A percentile compares a stretch with the other conserved stretches of the same genome.
Conservation (phyloP, 2,113 vertebrate genomes). For the Corythaeola cristata region DNA sequence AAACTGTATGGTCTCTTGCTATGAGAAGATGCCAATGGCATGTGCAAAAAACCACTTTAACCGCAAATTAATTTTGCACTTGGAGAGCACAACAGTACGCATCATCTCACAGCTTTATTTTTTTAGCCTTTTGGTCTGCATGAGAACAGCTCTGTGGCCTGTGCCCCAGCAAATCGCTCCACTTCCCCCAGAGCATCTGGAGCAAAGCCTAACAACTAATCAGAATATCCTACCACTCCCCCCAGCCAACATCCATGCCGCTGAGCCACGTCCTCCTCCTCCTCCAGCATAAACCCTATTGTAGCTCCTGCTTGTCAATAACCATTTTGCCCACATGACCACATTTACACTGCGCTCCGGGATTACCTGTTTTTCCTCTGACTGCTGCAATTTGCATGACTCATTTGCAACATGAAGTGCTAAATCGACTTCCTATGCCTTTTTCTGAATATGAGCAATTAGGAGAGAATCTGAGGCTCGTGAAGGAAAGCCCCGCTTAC, state of each 20-base stretch:
- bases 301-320: neutral
- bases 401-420: constrained; percentile 22
- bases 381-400: constrained; percentile 29
- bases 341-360: neutral
- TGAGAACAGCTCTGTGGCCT: neutral
- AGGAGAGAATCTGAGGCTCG: neutral
- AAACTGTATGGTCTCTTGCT: neutral
- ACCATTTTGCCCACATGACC: neutral
- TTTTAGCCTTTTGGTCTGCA: neutral
- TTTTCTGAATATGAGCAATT: constrained; percentile 4
- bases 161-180: neutral
- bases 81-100: neutral
- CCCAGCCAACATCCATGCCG: neutral
- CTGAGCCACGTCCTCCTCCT: neutral
- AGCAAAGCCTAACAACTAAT: neutral
- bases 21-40: neutral
- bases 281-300: neutral
- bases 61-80: neutral
- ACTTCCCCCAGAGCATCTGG: neutral
- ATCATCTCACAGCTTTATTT: neutral
- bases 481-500: constrained; percentile 5
- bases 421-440: constrained; percentile 22
- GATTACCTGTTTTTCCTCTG: constrained; percentile 38
- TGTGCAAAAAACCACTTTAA: neutral
- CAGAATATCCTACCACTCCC: neutral